Evolutionary conservation across 2,797 vertebrate species (phyloP).

Genomic region (Siniperca undulata): DNA sequence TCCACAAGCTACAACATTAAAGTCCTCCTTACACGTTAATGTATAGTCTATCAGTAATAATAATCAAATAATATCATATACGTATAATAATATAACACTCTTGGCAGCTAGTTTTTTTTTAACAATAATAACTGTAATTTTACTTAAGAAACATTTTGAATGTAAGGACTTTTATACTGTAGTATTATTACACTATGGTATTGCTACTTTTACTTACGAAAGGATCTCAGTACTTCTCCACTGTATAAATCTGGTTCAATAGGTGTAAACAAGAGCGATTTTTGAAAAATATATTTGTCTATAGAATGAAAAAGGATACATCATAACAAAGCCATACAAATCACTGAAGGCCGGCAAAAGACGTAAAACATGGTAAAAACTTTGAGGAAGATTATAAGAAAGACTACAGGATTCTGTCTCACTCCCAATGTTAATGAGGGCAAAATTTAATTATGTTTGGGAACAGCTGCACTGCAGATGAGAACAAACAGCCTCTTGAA

Average conservation of each 20-base stretch:
- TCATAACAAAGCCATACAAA: background rate
- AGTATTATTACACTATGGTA: background rate
- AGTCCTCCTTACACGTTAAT: background rate
- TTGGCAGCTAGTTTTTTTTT: background rate
- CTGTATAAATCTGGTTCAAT: background rate
- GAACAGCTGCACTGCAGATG: constrained; percentile 55
- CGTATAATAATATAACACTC: background rate
- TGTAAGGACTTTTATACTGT: background rate
- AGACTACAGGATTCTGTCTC: constrained; percentile 15
- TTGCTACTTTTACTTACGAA: background rate
- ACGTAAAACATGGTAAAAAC: background rate
- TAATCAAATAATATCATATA: background rate
- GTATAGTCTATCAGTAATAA: background rate
- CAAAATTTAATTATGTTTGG: constrained; percentile 27
- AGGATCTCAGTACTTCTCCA: background rate
- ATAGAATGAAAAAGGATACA: background rate
- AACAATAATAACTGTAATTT: background rate
- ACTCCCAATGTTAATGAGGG: constrained; percentile 49
- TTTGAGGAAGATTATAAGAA: constrained; percentile 9
- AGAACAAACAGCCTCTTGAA: constrained; percentile 28
- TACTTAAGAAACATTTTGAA: background rate
- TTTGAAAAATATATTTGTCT: background rate
- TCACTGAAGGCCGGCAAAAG: background rate
- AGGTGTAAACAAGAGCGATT: background rate
- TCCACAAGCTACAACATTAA: background rate